Conservation (phyloP, 2,888 invertebrate species). For the Salpingus planirostris region DNA sequence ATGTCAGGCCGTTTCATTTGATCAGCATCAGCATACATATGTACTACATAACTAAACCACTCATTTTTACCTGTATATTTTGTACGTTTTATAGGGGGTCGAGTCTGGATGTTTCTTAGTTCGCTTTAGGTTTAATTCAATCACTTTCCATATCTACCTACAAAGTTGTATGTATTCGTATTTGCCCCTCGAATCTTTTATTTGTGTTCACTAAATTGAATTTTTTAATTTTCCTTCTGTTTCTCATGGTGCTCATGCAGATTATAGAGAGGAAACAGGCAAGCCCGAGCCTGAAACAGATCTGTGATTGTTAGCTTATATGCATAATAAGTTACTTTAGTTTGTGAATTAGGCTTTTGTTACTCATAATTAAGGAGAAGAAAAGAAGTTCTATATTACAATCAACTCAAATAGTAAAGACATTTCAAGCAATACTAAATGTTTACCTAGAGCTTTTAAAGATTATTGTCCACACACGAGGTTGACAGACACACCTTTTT, state of each 20-base stretch:
- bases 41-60: no score
- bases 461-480: conserved; percentile 7
- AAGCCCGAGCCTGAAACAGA: conserved; percentile 21
- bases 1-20: no score
- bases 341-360: conserved; percentile 11
- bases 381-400: conserved; percentile 3
- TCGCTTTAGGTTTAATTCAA: no score
- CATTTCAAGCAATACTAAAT: conserved; percentile 14
- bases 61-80: no score
- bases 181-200: no score
- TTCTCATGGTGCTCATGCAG: conserved; percentile 22
- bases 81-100: no score
- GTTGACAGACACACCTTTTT: conserved; percentile 6
- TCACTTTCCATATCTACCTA: no score
- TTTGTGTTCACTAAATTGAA: no score
- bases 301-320: conserved; percentile 28
- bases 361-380: conserved; percentile 5
- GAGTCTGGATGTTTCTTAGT: no score
- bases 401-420: conserved; percentile 11
- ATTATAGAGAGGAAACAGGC: conserved; percentile 21
- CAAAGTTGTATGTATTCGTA: no score
- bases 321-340: conserved; percentile 20
- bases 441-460: conserved; percentile 13
- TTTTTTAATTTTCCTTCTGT: conserved; percentile 6
- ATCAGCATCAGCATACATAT: no score